phyloP scores from a whole-genome alignment of 2,113 vertebrate genomes.

The Acrocephalus arundinaceus region DNA sequence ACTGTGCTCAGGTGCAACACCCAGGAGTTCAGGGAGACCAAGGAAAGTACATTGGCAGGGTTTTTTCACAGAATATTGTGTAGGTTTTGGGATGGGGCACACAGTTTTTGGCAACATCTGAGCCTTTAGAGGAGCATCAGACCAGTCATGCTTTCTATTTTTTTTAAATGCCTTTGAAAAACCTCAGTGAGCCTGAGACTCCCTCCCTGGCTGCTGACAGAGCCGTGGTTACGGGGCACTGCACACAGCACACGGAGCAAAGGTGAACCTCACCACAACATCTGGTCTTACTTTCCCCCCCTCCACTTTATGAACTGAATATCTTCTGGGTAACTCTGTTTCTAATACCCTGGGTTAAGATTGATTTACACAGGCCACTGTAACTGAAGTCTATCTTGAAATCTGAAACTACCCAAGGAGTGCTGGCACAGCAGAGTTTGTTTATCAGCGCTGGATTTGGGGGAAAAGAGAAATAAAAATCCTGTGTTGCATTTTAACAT shows the following conservation, averaged over 20 bases:
- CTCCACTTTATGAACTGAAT: neutral
- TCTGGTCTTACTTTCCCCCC: neutral
- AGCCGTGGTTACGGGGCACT: neutral
- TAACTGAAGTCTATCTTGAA: constrained; percentile 30
- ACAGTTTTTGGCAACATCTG: neutral
- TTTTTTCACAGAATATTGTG: neutral
- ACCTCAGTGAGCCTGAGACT: neutral
- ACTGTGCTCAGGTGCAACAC: constrained; percentile 9
- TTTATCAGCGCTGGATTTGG: neutral
- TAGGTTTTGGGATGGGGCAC: neutral
- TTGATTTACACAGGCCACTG: constrained; percentile 35
- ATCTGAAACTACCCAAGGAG: constrained; percentile 19
- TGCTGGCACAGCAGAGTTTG: constrained; percentile 40
- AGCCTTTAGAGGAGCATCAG: neutral
- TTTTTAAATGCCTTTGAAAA: neutral
- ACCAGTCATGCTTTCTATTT: neutral
- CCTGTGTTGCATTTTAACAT: neutral
- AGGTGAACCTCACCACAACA: neutral
- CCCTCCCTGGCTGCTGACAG: neutral
- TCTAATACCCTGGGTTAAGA: constrained; percentile 5
- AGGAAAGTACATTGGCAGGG: neutral
- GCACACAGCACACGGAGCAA: neutral
- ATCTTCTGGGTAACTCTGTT: constrained; percentile 28
- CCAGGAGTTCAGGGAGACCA: neutral
- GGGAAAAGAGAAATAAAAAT: neutral